Conservation (phyloP, 2,113 vertebrate genomes). For the Rhinogobius similis region DNA sequence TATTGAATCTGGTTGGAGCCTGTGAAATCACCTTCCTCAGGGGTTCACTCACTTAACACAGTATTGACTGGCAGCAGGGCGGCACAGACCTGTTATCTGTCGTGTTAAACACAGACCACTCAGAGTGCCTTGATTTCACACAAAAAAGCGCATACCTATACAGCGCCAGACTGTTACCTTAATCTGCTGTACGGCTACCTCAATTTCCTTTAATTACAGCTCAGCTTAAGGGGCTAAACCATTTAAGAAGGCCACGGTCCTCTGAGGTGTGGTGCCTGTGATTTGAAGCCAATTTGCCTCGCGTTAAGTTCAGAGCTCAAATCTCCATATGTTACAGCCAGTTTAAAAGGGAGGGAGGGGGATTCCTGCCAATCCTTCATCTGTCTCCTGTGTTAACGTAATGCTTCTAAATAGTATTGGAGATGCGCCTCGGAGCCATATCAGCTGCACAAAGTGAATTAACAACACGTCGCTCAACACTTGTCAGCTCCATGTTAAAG, state of each 20-base stretch:
- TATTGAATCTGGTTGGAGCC: background rate
- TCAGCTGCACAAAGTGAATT: slow-evolving; percentile 16
- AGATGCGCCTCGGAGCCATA: slow-evolving; percentile 23
- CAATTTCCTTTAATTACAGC: slow-evolving; percentile 69
- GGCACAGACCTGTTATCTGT: background rate
- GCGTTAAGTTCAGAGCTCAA: slow-evolving; percentile 48
- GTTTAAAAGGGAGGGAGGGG: slow-evolving; percentile 12
- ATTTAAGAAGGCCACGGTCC: slow-evolving; percentile 62
- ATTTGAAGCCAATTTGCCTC: slow-evolving; percentile 55
- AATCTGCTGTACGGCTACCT: slow-evolving; percentile 32
- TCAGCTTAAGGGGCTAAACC: slow-evolving; percentile 62
- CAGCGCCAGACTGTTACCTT: slow-evolving; percentile 2
- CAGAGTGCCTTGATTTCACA: background rate
- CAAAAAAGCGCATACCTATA: background rate
- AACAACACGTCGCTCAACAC: slow-evolving; percentile 37
- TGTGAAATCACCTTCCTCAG: background rate
- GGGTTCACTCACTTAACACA: background rate
- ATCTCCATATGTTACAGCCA: slow-evolving; percentile 67
- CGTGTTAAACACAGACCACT: slow-evolving; percentile 9
- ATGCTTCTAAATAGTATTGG: slow-evolving; percentile 31
- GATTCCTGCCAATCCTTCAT: slow-evolving; percentile 46
- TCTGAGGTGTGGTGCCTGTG: slow-evolving; percentile 50
- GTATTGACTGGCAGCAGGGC: background rate
- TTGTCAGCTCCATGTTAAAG: slow-evolving; percentile 35
- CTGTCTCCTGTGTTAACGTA: slow-evolving; percentile 33